These are phyloP conservation scores for Procambarus virginalis DNA, from an alignment of 1,140 invertebrate genomes.

Conservation along the genomic window DNA sequence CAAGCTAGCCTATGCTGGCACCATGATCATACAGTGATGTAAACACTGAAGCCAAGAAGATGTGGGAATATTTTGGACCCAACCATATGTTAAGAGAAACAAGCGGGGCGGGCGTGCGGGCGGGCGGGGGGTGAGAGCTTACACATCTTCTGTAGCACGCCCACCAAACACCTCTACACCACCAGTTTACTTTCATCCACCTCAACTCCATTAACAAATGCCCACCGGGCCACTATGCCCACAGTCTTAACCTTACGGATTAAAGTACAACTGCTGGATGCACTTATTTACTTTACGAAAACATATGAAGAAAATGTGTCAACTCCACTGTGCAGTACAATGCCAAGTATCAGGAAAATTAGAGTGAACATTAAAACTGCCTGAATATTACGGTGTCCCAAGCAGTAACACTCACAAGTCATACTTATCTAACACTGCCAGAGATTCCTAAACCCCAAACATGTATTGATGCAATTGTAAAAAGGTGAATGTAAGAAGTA, in stretches of 20 bases:
- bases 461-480: neutral
- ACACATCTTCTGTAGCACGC: neutral
- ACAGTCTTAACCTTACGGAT: neutral
- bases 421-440: neutral
- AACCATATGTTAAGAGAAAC: neutral
- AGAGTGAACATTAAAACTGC: neutral
- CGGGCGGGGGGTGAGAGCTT: neutral
- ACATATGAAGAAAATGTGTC: neutral
- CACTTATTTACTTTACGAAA: neutral
- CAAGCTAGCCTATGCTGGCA: too few species aligned
- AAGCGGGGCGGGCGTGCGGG: neutral
- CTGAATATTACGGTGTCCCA: neutral
- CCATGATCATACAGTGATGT: neutral
- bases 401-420: neutral
- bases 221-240: neutral
- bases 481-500: neutral
- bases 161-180: too few species aligned
- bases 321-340: neutral
- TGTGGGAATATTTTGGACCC: neutral
- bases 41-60: neutral
- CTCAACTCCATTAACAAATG: neutral
- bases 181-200: neutral
- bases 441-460: neutral
- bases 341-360: neutral
- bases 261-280: neutral